phyloP scores from a whole-genome alignment of 2,113 vertebrate genomes.

The Glaucidium brasilianum region DNA sequence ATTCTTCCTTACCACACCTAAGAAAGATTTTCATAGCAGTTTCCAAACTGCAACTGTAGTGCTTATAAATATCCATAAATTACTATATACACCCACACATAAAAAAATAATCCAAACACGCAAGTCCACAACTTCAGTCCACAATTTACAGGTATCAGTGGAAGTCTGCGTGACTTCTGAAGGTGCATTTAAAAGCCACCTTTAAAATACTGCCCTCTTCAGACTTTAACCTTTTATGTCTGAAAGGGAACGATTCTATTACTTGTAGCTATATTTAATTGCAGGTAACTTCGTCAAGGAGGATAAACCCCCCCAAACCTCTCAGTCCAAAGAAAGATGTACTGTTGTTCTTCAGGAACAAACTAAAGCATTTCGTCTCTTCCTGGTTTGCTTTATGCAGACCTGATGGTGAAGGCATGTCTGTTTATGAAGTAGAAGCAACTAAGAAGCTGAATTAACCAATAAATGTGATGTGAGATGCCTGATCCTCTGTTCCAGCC shows the following conservation, averaged over 20 bases:
- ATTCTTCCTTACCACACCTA: not conserved
- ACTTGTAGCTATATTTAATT: not conserved
- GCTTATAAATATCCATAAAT: not conserved
- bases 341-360: not conserved
- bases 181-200: not conserved
- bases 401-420: not conserved
- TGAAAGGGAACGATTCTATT: not conserved
- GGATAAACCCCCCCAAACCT: not conserved
- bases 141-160: fast-evolving
- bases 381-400: not conserved
- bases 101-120: fast-evolving
- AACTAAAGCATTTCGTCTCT: not conserved
- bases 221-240: not conserved
- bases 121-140: not conserved
- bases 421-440: not conserved
- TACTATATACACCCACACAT: not conserved
- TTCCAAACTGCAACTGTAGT: not conserved
- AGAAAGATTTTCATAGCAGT: not conserved
- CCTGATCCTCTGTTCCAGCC: conserved; percentile 49
- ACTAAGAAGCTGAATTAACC: not conserved
- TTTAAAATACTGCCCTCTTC: conserved; percentile 2
- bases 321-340: not conserved
- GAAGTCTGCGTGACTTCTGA: not conserved
- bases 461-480: not conserved
- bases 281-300: not conserved